Conservation (phyloP, 2,888 invertebrate species). For the Fragum whitleyi region DNA sequence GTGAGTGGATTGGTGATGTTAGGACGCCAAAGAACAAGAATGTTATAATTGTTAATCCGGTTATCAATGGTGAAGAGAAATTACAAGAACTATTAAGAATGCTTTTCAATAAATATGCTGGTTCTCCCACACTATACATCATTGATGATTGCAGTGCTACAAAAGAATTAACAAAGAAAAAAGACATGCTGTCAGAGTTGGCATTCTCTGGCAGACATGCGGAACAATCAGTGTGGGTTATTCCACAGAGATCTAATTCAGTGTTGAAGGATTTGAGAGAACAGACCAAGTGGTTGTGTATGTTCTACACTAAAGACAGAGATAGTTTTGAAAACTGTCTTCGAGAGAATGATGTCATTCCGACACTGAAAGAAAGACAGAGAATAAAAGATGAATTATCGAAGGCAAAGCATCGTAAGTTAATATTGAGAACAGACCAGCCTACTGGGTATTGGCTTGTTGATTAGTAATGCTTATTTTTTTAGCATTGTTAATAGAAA, state of each 20-base stretch:
- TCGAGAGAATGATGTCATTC: constrained; percentile 63
- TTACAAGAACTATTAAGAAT: constrained; percentile 37
- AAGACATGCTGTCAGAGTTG: constrained; percentile 40
- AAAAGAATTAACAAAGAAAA: constrained; percentile 48
- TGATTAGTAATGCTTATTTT: constrained; percentile 39
- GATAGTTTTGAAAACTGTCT: constrained; percentile 61
- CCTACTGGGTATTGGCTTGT: constrained; percentile 26
- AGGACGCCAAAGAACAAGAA: constrained; percentile 38
- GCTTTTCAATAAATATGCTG: constrained; percentile 40
- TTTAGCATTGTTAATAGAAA: constrained; percentile 19
- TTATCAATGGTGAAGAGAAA: constrained; percentile 21
- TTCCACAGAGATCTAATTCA: constrained; percentile 56
- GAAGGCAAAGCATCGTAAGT: constrained; percentile 48
- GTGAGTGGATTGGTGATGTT: constrained; percentile 38
- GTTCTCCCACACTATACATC: constrained; percentile 47
- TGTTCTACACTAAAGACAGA: constrained; percentile 53
- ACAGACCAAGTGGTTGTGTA: constrained; percentile 51
- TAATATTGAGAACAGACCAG: constrained; percentile 42
- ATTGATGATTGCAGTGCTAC: constrained; percentile 51
- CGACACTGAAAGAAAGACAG: constrained; percentile 40
- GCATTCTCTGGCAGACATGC: constrained; percentile 49
- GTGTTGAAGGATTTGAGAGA: constrained; percentile 58
- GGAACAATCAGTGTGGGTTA: constrained; percentile 50
- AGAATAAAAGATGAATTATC: constrained; percentile 47
- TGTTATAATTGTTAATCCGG: constrained; percentile 36